These are phyloP conservation scores for Taurulus bubalis DNA, from an alignment of 2,113 vertebrate genomes.

Conservation along the genomic window DNA sequence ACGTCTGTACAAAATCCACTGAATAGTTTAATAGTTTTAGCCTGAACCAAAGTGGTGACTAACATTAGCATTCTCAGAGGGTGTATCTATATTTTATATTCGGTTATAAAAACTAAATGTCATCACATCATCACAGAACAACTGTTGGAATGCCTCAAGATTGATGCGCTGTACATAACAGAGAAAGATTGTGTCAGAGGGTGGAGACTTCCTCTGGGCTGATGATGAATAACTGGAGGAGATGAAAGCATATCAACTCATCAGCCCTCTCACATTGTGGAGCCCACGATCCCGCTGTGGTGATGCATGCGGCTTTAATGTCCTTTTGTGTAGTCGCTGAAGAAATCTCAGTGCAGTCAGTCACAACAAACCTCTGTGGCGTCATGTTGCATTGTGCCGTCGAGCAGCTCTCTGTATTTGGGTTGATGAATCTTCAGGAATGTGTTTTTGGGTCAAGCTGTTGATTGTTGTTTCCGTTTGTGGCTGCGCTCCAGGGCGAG, in stretches of 20 bases:
- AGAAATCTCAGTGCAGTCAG: slow-evolving; percentile 50
- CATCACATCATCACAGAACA: slow-evolving; percentile 39
- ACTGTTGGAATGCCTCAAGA: slow-evolving; percentile 33
- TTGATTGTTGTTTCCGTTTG: slow-evolving; percentile 69
- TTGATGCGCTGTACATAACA: slow-evolving; percentile 36
- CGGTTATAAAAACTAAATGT: slow-evolving; percentile 18
- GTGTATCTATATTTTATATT: neutral
- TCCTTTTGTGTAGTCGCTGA: slow-evolving; percentile 3
- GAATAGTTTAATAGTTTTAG: slow-evolving; percentile 8
- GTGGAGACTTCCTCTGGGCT: slow-evolving; percentile 59
- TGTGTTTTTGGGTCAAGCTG: slow-evolving; percentile 60
- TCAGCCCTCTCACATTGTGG: slow-evolving; percentile 33
- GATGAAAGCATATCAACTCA: slow-evolving; percentile 54
- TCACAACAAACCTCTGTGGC: slow-evolving; percentile 60
- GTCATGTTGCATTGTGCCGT: slow-evolving; percentile 29
- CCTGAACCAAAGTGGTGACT: slow-evolving; percentile 1
- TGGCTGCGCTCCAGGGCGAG: slow-evolving; percentile 47
- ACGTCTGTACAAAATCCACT: neutral
- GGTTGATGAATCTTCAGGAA: slow-evolving; percentile 50
- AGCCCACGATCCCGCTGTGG: slow-evolving; percentile 31
- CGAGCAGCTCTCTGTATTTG: slow-evolving; percentile 28
- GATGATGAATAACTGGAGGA: slow-evolving; percentile 47
- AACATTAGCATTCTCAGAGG: neutral
- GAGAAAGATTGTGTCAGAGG: slow-evolving; percentile 34
- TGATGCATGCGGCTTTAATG: slow-evolving; percentile 16